Evolutionary conservation across 1,140 invertebrate genomes (phyloP), one percentile per base, ranked within the genome.

Genomic region (Drosophila sp.): DNA sequence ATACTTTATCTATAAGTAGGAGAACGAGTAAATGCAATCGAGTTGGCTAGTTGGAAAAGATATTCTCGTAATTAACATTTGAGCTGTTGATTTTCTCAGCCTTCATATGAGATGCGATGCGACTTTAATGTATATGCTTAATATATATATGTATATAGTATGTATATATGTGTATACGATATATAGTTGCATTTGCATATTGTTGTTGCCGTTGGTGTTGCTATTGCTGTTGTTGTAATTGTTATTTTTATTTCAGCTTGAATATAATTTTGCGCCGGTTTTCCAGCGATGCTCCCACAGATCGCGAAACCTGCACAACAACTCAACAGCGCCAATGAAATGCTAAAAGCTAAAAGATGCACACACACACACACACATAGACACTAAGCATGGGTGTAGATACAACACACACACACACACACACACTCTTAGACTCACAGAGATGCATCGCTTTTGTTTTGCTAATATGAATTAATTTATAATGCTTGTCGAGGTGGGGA

Each of bases 391-490:
- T 34, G 13, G 21, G 14, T 56, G 43, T 66, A 51, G 18, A 43
- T 46, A 38, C 16, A 6, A 63, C 29, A 72, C 16, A 71, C 8
- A 50, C 18, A 81, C 54, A 58, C 63, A 69, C 40, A 76, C 58
- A 67, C 29, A 48, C n/a, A n/a, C n/a, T n/a, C n/a, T n/a, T n/a
- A n/a, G n/a, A n/a, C n/a, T n/a, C n/a, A n/a, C 2, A 7, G 34
- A 29, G 53, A 54, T 14, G 59, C 74, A 63, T 71, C 77, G 83
- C 79, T 89, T 87, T 89, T 87, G 82, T 87, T 87, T 89, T 69
- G 82, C 82, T 87, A 87, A 87, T 87, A 87, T 87, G 78, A 87
- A 87, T 87, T 87, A 87, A 87, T 87, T 87, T 87, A 89, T 83
- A 89, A 89, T 79, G 71, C 83, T 75, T 75, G n/a, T 57, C 53